Conservation (phyloP, 2,888 invertebrate genomes). For the Encarsia formosa region DNA sequence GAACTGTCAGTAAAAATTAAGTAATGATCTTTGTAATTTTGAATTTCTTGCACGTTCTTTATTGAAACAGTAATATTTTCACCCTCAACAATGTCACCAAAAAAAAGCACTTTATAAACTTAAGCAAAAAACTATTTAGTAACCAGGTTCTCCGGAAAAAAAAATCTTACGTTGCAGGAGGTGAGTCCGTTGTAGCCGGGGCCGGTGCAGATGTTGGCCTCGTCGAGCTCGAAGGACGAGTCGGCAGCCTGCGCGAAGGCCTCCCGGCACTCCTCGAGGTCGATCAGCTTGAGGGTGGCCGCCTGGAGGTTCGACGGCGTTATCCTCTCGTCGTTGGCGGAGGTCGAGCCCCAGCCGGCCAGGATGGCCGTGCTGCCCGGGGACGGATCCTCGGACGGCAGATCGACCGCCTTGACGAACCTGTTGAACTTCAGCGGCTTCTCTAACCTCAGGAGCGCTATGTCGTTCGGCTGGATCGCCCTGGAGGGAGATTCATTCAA, state of each 20-base stretch:
- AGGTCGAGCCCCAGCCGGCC: conserved; percentile 53
- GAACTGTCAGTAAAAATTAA: no score
- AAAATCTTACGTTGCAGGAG: conserved; percentile 27
- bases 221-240: conserved; percentile 28
- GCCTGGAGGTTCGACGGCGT: conserved; percentile 42
- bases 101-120: no score
- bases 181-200: conserved; percentile 22
- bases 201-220: conserved; percentile 39
- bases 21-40: no score
- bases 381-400: conserved; percentile 42
- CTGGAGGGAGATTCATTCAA: conserved; percentile 29
- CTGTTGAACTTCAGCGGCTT: conserved; percentile 40
- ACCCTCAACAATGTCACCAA: no score
- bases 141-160: no score
- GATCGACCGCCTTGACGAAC: conserved; percentile 42
- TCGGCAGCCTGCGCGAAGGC: conserved; percentile 27
- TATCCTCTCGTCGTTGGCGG: conserved; percentile 24
- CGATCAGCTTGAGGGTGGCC: conserved; percentile 37
- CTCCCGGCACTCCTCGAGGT: conserved; percentile 32
- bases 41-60: no score
- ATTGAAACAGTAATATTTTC: no score
- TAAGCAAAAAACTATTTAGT: no score
- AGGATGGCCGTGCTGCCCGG: conserved; percentile 43
- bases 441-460: conserved; percentile 52
- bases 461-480: conserved; percentile 51